A percentile compares a stretch with the other conserved stretches of the same genome.
phyloP scores from a whole-genome alignment of 2,888 invertebrate species.

The Leptogaster cylindrica region DNA sequence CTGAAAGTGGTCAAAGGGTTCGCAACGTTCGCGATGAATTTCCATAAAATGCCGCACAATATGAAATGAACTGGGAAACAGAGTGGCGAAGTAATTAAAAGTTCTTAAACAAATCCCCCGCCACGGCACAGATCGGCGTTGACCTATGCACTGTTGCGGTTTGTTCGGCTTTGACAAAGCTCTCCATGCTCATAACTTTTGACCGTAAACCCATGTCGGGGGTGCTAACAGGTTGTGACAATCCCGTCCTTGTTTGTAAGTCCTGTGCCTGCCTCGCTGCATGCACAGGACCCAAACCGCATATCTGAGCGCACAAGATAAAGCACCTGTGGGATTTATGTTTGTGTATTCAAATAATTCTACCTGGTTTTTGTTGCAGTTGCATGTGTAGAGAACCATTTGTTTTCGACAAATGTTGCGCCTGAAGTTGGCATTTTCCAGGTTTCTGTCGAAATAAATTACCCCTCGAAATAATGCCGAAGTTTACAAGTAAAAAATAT shows the following conservation, averaged over 20 bases:
- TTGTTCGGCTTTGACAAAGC: not conserved
- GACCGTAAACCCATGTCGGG: not conserved
- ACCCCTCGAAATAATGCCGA: not conserved
- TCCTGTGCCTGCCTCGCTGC: not conserved
- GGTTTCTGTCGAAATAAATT: not conserved
- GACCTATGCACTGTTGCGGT: not conserved
- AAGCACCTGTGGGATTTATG: conserved; percentile 28
- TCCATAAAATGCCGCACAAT: not conserved
- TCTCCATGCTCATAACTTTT: not conserved
- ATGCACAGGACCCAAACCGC: not conserved
- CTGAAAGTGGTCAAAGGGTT: not conserved
- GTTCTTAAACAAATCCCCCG: conserved; percentile 10
- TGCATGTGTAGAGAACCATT: not conserved
- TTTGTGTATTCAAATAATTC: conserved; percentile 31
- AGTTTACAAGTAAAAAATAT: not conserved
- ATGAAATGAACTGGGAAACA: conserved; percentile 2
- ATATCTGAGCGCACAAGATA: conserved; percentile 15
- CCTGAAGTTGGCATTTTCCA: not conserved
- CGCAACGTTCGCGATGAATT: conserved; percentile 1
- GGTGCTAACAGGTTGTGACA: conserved; percentile 32
- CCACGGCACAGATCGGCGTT: not conserved
- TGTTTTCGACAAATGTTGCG: not conserved
- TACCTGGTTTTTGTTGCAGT: conserved; percentile 13
- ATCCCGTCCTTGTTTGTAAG: conserved; percentile 13
- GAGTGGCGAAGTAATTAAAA: conserved; percentile 31